Evolutionary conservation across 2,888 invertebrate genomes (phyloP).

Genomic region (Ptychoptera contaminata): DNA sequence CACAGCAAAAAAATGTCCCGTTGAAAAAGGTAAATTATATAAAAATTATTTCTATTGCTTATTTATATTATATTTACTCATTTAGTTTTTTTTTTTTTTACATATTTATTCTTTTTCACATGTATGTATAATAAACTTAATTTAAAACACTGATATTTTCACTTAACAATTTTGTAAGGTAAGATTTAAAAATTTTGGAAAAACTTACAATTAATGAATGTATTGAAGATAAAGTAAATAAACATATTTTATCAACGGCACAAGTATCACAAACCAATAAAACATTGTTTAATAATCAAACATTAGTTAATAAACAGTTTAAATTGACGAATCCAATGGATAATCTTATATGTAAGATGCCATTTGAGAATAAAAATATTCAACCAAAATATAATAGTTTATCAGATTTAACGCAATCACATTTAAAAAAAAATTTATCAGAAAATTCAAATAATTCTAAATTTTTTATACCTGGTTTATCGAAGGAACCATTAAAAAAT

Average conservation of each 20-base stretch:
- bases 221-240: too few species aligned
- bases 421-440: conserved; percentile 16
- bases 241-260: neutral
- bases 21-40: conserved; percentile 3
- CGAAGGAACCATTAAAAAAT: too few species aligned
- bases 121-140: conserved; percentile 6
- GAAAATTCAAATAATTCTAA: neutral
- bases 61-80: neutral
- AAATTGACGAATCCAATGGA: too few species aligned
- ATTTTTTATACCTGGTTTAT: too few species aligned
- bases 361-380: neutral
- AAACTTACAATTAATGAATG: neutral
- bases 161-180: conserved; percentile 9
- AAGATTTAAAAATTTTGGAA: conserved; percentile 8
- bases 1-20: conserved; percentile 13
- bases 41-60: too few species aligned
- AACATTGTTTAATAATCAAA: too few species aligned
- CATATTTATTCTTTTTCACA: conserved; percentile 10
- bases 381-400: conserved; percentile 3
- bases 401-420: conserved; percentile 20
- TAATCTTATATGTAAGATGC: too few species aligned
- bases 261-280: too few species aligned
- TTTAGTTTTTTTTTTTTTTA: conserved; percentile 7
- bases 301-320: too few species aligned
- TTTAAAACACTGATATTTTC: neutral